A percentile compares a stretch with the other conserved stretches of the same genome.
Evolutionary conservation across 2,113 vertebrate genomes (phyloP).

Genomic region (Oncorhynchus clarkii): DNA sequence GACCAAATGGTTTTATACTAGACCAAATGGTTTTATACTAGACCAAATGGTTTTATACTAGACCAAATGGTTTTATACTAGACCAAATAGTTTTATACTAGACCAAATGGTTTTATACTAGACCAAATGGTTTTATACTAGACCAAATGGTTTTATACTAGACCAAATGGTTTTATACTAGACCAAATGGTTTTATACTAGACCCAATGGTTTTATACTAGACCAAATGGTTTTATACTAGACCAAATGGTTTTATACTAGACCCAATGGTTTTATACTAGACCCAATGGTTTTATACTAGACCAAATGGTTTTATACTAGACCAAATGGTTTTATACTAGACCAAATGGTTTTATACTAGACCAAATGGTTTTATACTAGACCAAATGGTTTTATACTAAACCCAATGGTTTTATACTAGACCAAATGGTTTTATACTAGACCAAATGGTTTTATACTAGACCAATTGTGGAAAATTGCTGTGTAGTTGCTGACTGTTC

Average conservation of each 20-base stretch:
- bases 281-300: background rate
- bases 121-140: too few species aligned
- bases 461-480: too few species aligned
- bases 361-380: background rate
- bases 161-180: too few species aligned
- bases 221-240: too few species aligned
- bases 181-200: background rate
- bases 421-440: too few species aligned
- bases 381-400: too few species aligned
- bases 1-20: too few species aligned
- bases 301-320: background rate
- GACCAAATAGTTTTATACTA: too few species aligned
- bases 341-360: background rate
- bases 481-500: too few species aligned
- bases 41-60: too few species aligned
- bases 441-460: too few species aligned
- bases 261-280: background rate
- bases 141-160: background rate
- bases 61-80: background rate
- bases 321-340: background rate
- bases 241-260: background rate
- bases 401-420: background rate
- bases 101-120: too few species aligned
- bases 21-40: background rate
- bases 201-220: background rate